Base-by-base conservation (phyloP, 2,113 vertebrate species). In the Tenrec ecaudatus region DNA sequence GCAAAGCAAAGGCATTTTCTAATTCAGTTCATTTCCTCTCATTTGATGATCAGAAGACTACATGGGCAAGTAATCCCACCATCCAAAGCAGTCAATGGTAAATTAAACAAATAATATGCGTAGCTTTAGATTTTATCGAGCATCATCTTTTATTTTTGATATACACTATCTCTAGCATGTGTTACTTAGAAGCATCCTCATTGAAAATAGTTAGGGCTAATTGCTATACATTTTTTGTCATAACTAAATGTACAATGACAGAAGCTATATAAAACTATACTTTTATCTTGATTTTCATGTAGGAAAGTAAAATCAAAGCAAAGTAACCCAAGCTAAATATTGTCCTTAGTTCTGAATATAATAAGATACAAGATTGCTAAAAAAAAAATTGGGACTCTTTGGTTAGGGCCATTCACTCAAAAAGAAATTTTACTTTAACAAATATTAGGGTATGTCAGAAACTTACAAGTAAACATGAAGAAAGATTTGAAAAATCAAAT, bases 21-120 rank as follows among this genome's bases (percentile, higher is more conserved):
- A 93, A 86, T 86, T 92, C 77, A 82, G 16, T 78, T 93, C 73
- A 16, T 82, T 57, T 92, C 0, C 80, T 11, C 58, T 7, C 64
- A 15, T 73, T 86, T 91, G 36, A 79, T 2, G 5, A 75, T 86
- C 17, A 60, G 15, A 88, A 40, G 86, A 93, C 8, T 82, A 10
- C 47, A 43, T 15, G 68, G 57, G 75, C 4, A 76, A 76, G 31
- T 86, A 82, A 47, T 73, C 62, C 90, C 23, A 47, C 27, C 36
- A 58, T 75, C 33, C 92, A 36, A 71, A 7, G 40, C 60, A 27
- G 82, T 96, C 33, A 58, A 9, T 7, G 10, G 40, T 57, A 11
- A 84, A 27, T 53, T 43, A 2, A 62, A 91, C 47, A 77, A 62
- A 57, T 12, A 1, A 1, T 5, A 1, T 29, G 68, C 43, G 4